phyloP scores from a whole-genome alignment of 2,113 vertebrate species.

The Lynx canadensis region DNA sequence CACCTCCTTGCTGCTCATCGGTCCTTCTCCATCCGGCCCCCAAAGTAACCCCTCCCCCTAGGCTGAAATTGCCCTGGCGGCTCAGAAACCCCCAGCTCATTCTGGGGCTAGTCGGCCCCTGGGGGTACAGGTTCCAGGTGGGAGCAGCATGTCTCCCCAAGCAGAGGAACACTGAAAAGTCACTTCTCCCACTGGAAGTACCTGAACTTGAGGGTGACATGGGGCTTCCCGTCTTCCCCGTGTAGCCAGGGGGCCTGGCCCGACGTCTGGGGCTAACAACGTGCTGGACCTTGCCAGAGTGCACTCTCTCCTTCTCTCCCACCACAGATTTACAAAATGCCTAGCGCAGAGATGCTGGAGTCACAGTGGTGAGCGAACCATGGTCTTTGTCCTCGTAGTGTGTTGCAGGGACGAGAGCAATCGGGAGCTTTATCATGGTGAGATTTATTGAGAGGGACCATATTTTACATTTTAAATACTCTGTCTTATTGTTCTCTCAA shows the following conservation, averaged over 20 bases:
- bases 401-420: background rate
- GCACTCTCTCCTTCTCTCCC: background rate
- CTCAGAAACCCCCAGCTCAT: background rate
- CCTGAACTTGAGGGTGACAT: background rate
- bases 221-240: background rate
- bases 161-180: background rate
- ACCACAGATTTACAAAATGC: background rate
- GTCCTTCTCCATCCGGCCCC: background rate
- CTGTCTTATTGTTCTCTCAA: background rate
- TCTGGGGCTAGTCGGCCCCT: background rate
- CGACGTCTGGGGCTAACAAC: background rate
- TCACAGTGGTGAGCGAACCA: too few species aligned
- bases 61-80: background rate
- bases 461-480: background rate
- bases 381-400: background rate
- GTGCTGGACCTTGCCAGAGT: background rate
- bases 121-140: background rate
- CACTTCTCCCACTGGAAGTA: background rate
- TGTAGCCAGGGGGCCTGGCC: background rate
- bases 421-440: background rate
- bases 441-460: background rate
- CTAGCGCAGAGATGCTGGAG: background rate
- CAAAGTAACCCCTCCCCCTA: background rate
- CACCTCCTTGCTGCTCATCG: accelerated
- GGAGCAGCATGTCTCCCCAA: background rate